Conservation (phyloP, 2,113 vertebrate genomes). For the Regulus satrapa region DNA sequence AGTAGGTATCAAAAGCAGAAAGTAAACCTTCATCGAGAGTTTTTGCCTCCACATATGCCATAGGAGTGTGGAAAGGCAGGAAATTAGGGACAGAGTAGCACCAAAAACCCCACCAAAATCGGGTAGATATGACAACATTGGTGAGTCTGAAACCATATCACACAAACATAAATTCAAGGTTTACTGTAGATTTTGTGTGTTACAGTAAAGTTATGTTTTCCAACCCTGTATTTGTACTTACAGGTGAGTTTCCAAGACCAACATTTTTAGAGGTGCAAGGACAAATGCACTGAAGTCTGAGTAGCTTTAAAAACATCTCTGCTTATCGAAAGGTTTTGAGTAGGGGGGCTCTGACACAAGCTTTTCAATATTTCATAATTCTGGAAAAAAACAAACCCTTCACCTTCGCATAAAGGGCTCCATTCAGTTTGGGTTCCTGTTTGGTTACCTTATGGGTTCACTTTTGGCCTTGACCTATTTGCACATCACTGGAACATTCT, state of each 20-base stretch:
- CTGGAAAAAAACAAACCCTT: conserved; percentile 22
- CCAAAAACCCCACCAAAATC: neutral
- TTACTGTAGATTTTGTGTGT: neutral
- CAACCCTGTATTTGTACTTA: neutral
- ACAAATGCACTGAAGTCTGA: neutral
- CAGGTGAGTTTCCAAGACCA: conserved; percentile 4
- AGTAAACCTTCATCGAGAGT: neutral
- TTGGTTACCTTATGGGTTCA: conserved; percentile 36
- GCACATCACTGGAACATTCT: conserved; percentile 44
- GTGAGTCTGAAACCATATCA: neutral
- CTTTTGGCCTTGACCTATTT: conserved; percentile 41
- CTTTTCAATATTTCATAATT: conserved; percentile 52
- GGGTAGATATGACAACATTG: neutral
- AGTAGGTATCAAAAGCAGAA: neutral
- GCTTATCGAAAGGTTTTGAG: conserved; percentile 48
- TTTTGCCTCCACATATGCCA: neutral
- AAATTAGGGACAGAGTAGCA: neutral
- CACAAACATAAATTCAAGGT: neutral
- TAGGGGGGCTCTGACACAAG: neutral
- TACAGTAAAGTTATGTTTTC: neutral
- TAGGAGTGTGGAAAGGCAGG: neutral
- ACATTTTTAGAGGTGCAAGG: conserved; percentile 10
- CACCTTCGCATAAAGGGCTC: conserved; percentile 26
- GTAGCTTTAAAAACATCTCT: conserved; percentile 16
- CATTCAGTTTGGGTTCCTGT: conserved; percentile 46